Conservation (phyloP, 2,797 vertebrate species). For the Setipinna tenuifilis region DNA sequence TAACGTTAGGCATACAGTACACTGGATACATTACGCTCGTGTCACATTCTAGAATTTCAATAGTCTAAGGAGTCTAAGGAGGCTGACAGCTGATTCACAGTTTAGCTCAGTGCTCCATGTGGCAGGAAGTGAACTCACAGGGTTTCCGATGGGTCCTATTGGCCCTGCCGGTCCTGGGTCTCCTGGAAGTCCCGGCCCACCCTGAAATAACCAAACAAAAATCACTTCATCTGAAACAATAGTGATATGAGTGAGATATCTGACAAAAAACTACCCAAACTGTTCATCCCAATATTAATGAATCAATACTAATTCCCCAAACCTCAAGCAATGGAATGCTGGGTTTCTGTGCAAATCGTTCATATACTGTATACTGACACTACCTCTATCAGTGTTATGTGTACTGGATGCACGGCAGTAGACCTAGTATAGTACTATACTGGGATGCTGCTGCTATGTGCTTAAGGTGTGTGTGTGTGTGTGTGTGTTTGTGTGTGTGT, state of each 20-base stretch:
- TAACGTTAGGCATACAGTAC: too few species aligned
- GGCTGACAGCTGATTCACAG: too few species aligned
- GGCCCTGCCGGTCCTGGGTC: conserved; percentile 54
- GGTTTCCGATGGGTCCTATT: conserved; percentile 21
- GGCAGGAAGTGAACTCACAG: neutral
- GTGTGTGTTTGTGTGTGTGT: neutral
- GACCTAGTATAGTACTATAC: neutral
- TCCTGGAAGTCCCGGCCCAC: conserved; percentile 61
- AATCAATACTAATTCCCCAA: neutral
- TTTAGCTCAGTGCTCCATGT: too few species aligned
- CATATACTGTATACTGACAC: neutral
- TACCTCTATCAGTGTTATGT: neutral
- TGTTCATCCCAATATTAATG: neutral
- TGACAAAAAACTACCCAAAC: too few species aligned
- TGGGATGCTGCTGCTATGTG: neutral
- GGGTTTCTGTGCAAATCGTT: neutral
- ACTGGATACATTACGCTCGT: too few species aligned
- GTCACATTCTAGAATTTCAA: too few species aligned
- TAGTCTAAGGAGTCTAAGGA: too few species aligned
- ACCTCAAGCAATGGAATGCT: neutral
- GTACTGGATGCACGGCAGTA: neutral
- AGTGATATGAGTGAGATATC: neutral
- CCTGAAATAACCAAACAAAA: conserved; percentile 56
- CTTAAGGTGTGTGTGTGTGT: conserved; percentile 27
- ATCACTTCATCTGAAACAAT: neutral